Conservation (phyloP, 2,113 vertebrate species). For the Microtus montanus region DNA sequence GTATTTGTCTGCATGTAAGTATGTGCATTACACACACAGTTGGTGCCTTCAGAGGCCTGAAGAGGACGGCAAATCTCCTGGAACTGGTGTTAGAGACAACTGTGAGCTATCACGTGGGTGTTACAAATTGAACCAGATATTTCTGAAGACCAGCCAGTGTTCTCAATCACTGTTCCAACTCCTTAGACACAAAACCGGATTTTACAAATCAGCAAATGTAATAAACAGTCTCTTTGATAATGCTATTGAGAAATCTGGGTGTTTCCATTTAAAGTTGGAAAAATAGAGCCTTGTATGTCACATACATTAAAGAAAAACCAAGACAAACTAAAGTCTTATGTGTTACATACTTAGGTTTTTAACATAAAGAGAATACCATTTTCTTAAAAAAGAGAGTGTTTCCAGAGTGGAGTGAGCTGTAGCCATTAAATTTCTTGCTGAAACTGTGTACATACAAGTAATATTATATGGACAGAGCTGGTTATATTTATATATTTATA, state of each 20-base stretch:
- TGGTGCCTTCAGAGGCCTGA: too few species aligned
- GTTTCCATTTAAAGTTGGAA: background rate
- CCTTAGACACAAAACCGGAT: background rate
- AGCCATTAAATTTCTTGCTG: background rate
- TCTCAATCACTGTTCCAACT: too few species aligned
- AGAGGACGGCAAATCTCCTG: background rate
- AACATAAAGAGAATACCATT: background rate
- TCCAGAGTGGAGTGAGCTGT: background rate
- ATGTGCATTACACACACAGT: background rate
- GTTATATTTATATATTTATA: background rate
- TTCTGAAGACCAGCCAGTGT: background rate
- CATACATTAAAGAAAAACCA: background rate
- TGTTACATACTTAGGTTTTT: background rate
- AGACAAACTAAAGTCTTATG: background rate
- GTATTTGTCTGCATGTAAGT: background rate
- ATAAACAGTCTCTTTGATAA: background rate
- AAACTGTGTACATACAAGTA: background rate
- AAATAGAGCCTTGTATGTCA: background rate
- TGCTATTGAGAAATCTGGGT: background rate
- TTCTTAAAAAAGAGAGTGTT: background rate
- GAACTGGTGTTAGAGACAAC: background rate
- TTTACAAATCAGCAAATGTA: background rate
- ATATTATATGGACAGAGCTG: background rate
- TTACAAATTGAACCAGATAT: too few species aligned
- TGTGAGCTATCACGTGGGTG: background rate